These are phyloP conservation scores for Podocnemis expansa DNA, from an alignment of 2,113 vertebrate species.

Conservation along the genomic window DNA sequence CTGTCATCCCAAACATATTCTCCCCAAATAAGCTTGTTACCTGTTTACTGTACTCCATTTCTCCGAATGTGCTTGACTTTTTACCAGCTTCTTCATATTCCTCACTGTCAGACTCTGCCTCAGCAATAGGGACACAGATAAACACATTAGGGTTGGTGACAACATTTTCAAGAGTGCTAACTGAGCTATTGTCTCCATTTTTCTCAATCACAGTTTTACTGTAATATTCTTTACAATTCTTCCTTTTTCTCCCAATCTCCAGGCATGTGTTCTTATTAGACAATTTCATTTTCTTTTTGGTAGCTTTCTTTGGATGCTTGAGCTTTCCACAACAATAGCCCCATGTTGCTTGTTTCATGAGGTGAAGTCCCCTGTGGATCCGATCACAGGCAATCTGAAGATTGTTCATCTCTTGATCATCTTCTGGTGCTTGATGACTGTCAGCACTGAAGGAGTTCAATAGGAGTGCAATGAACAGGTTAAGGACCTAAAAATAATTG, in stretches of 20 bases:
- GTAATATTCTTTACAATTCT: constrained; percentile 70
- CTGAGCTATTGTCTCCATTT: constrained; percentile 67
- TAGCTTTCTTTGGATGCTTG: constrained; percentile 25
- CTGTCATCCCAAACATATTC: fast-evolving
- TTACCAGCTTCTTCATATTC: constrained; percentile 77
- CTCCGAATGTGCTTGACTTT: constrained; percentile 52
- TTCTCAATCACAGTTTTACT: constrained; percentile 55
- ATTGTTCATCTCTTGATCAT: constrained; percentile 94
- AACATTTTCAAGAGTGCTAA: constrained; percentile 79
- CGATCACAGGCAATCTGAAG: constrained; percentile 89
- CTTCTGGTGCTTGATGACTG: constrained; percentile 88
- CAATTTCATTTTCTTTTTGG: constrained; percentile 37
- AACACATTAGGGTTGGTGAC: constrained; percentile 83
- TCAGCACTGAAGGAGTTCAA: constrained; percentile 96
- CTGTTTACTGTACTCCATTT: constrained; percentile 59
- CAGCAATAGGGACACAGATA: constrained; percentile 92
- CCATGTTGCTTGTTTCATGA: constrained; percentile 1
- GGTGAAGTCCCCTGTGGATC: constrained; percentile 74
- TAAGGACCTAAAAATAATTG: constrained; percentile 86
- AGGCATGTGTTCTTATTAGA: background rate
- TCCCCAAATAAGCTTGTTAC: constrained; percentile 50
- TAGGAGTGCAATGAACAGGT: constrained; percentile 95
- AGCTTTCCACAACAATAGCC: constrained; percentile 68
- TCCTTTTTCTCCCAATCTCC: background rate
- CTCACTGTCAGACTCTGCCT: constrained; percentile 90